Conservation (phyloP, 2,113 vertebrate species). For the Oryzias curvinotus region DNA sequence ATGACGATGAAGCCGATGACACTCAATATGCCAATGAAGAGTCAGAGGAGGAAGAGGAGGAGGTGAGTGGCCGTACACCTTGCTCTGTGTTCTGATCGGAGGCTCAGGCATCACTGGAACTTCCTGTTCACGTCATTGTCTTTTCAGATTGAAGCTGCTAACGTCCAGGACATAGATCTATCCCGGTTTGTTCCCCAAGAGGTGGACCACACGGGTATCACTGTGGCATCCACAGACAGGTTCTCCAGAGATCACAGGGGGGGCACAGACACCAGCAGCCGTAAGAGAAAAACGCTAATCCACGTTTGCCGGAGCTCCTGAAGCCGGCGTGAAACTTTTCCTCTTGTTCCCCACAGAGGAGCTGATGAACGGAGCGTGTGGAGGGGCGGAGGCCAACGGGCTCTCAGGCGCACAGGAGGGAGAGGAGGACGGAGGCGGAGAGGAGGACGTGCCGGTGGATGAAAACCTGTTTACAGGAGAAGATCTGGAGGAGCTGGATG, state of each 20-base stretch:
- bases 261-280: constrained; percentile 64
- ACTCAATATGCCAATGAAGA: constrained; percentile 78
- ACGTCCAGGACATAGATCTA: constrained; percentile 89
- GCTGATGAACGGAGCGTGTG: constrained; percentile 91
- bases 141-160: constrained; percentile 73
- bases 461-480: constrained; percentile 98
- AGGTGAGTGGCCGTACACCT: constrained; percentile 26
- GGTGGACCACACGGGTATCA: constrained; percentile 92
- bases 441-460: constrained; percentile 91
- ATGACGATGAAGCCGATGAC: constrained; percentile 93
- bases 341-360: constrained; percentile 78
- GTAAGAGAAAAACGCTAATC: constrained; percentile 51
- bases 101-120: no score
- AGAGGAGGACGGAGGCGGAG: constrained; percentile 56
- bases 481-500: constrained; percentile 96
- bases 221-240: constrained; percentile 87
- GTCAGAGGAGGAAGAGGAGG: constrained; percentile 67
- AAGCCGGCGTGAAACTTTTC: not conserved
- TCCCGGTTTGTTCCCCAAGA: constrained; percentile 91
- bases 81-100: not conserved
- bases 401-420: constrained; percentile 59
- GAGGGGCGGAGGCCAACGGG: constrained; percentile 83
- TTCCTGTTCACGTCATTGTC: not conserved
- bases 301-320: not conserved
- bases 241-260: constrained; percentile 73